These are phyloP conservation scores for Uromys caudimaculatus DNA, from an alignment of 2,797 vertebrate genomes.

Conservation along the genomic window DNA sequence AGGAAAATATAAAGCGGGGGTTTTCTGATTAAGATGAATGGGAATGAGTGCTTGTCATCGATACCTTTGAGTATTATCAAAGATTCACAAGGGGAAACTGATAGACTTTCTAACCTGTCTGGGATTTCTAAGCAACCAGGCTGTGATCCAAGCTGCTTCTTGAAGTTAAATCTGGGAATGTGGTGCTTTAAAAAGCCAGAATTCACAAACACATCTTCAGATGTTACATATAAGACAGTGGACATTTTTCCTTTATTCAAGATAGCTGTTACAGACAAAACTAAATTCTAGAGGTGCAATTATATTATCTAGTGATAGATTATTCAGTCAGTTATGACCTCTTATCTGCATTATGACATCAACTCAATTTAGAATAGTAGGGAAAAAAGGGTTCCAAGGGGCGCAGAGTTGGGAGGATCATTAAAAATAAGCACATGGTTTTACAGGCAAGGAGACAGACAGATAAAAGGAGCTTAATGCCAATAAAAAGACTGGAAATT, in stretches of 20 bases:
- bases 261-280: neutral
- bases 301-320: slow-evolving; percentile 39
- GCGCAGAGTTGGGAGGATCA: neutral
- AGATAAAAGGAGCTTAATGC: neutral
- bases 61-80: neutral
- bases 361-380: slow-evolving; percentile 6
- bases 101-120: neutral
- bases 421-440: slow-evolving; percentile 32
- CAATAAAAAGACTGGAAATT: slow-evolving; percentile 29
- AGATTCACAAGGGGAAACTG: slow-evolving; percentile 32
- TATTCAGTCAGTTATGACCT: slow-evolving; percentile 23
- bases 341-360: slow-evolving; percentile 37
- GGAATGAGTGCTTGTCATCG: neutral
- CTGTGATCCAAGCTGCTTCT: neutral
- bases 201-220: neutral
- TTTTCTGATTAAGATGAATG: neutral
- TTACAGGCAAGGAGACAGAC: neutral
- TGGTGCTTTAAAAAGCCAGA: neutral
- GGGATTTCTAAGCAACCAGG: slow-evolving; percentile 11
- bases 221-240: neutral
- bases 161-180: neutral
- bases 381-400: slow-evolving; percentile 1
- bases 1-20: neutral
- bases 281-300: neutral
- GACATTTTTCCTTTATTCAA: slow-evolving; percentile 7